These are phyloP conservation scores for Drosophila fuyamai DNA, from an alignment of 1,140 invertebrate genomes.

Conservation along the genomic window DNA sequence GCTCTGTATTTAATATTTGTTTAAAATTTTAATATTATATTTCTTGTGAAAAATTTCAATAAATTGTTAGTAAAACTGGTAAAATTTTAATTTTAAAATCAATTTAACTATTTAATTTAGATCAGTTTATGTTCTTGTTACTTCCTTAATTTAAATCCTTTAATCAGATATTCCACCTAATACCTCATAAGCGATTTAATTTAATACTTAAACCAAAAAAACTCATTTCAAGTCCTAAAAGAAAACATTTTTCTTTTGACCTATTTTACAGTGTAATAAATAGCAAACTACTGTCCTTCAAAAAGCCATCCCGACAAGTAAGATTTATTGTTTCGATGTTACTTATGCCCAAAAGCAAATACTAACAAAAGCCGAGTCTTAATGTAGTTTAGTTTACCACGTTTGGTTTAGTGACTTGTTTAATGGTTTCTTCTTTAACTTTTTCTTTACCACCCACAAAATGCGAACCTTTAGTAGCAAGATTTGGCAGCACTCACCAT, in stretches of 20 bases:
- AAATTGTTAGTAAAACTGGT: neutral
- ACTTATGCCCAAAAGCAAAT: slow-evolving; percentile 18
- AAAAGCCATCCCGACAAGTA: slow-evolving; percentile 58
- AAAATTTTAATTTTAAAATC: neutral
- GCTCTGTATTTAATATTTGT: neutral
- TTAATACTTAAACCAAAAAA: neutral
- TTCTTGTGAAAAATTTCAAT: neutral
- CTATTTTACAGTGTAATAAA: slow-evolving; percentile 69
- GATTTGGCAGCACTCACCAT: slow-evolving; percentile 79
- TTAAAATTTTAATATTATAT: slow-evolving; percentile 15
- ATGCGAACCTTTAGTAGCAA: slow-evolving; percentile 65
- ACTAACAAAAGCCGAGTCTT: slow-evolving; percentile 74
- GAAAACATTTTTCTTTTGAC: slow-evolving; percentile 45
- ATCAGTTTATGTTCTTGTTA: neutral
- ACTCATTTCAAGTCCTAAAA: slow-evolving; percentile 24
- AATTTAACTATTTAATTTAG: neutral
- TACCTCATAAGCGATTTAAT: neutral
- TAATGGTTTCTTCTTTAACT: slow-evolving; percentile 51
- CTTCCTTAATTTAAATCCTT: neutral
- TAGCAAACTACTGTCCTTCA: slow-evolving; percentile 37
- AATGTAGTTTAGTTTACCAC: slow-evolving; percentile 4
- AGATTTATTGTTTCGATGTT: slow-evolving; percentile 49
- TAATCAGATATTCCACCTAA: neutral
- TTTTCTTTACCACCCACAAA: slow-evolving; percentile 38
- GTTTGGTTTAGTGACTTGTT: slow-evolving; percentile 48